Base-by-base conservation (phyloP, 2,888 invertebrate genomes). In the Strigamia maritima region DNA sequence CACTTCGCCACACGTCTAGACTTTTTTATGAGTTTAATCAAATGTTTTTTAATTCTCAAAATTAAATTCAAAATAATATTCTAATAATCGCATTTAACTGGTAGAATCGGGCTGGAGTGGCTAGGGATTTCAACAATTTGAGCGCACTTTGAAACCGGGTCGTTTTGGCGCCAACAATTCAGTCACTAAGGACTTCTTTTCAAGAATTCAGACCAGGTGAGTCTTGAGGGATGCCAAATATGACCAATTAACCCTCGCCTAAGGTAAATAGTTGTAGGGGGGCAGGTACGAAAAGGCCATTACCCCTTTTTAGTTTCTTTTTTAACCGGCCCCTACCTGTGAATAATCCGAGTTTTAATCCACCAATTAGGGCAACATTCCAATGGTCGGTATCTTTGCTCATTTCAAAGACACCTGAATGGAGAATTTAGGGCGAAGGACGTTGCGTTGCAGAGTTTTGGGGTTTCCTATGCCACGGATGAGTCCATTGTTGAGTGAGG, bases 201-300 rank as follows among this genome's bases (percentile, higher is more conserved):
- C 54, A 54, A 54, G 54, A 54, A 54, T 54, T 54, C 19, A 24
- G 70, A 70, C 70, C 70, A 70, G 70, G 70, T 70, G 28, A 70
- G 28, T 28, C 24, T 70, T 26, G 70, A 70, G 70, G 70, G 70
- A 24, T 28, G 70, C 26, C 70, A 70, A 70, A 70, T 12, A 28
- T 14, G 28, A 28, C 70, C 70, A 70, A 70, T 70, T 70, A 70
- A 24, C 70, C 70, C 70, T 70, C 28, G 70, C 70, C 70, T 70
- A 70, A 70, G 70, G 70, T 70, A 70, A 70, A 24, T 28, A 28
- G 8, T 70, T 28, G 24, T 70, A 70, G 70, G 70, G 70, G 70
- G 28, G 70, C 70, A 54, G 54, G 70, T 70, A 70, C 70, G 28
- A 70, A 70, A 70, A 28, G 70, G 70, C 70, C 70, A 70, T 28